A percentile compares a stretch with the other conserved stretches of the same genome.
Conservation (phyloP, 2,888 invertebrate species). For the Dynastes maya region DNA sequence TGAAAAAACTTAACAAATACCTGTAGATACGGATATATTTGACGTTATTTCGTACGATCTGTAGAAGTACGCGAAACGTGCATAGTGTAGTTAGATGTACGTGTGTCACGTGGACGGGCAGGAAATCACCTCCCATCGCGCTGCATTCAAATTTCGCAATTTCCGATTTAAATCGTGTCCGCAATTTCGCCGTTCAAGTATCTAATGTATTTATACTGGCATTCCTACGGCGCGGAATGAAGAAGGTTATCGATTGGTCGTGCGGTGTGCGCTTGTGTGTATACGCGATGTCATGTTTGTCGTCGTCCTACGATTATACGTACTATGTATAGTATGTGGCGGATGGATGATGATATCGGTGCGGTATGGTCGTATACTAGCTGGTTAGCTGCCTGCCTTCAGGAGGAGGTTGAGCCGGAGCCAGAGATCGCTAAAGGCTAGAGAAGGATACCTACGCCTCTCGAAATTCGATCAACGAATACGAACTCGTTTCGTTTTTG, state of each 20-base stretch:
- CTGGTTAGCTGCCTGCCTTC: too few species aligned
- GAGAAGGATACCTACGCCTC: background rate
- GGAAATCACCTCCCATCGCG: conserved; percentile 67
- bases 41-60: too few species aligned
- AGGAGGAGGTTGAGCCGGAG: background rate
- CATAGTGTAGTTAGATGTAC: conserved; percentile 19
- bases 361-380: background rate
- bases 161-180: conserved; percentile 68
- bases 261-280: background rate
- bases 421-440: background rate
- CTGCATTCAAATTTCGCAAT: conserved; percentile 69
- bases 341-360: background rate
- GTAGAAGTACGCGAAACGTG: too few species aligned
- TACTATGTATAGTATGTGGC: background rate
- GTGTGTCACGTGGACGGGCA: conserved; percentile 63
- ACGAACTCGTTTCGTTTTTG: background rate
- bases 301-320: background rate
- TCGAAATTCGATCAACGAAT: conserved; percentile 1
- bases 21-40: too few species aligned
- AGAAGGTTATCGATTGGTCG: conserved; percentile 44
- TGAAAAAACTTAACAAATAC: too few species aligned
- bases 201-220: conserved; percentile 68
- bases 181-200: conserved; percentile 66
- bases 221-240: conserved; percentile 59
- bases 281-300: conserved; percentile 3